A percentile compares a stretch with the other conserved stretches of the same genome.
These are phyloP conservation scores for Sternarchorhynchus goeldii DNA, from an alignment of 2,797 vertebrate genomes.

Conservation along the genomic window DNA sequence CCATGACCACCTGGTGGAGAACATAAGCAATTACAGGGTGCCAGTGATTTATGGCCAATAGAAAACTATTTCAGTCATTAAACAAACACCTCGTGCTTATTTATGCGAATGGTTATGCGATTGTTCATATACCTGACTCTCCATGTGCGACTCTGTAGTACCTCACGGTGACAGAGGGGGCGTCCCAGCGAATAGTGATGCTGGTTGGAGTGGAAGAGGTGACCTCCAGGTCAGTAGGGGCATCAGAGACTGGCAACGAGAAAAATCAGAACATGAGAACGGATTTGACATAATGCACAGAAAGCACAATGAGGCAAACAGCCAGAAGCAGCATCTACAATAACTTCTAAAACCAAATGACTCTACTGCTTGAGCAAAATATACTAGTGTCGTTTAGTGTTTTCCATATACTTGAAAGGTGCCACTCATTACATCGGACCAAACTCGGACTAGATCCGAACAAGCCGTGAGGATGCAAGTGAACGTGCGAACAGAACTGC, in stretches of 20 bases:
- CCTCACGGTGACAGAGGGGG: conserved; percentile 92
- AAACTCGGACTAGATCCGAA: not conserved
- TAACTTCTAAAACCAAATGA: not conserved
- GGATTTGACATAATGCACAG: not conserved
- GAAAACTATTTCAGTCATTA: too few relatives aligned
- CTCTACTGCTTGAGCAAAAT: not conserved
- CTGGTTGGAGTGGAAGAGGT: conserved; percentile 83
- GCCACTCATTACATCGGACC: not conserved
- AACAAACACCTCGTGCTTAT: too few relatives aligned
- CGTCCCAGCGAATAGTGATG: conserved; percentile 88
- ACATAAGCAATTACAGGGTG: not conserved
- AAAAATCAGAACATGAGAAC: not conserved
- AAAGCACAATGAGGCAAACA: not conserved
- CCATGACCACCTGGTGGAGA: conserved; percentile 79
- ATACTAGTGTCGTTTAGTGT: not conserved
- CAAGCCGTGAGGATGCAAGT: not conserved
- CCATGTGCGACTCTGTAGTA: conserved; percentile 94
- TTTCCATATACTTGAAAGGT: not conserved
- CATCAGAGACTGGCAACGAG: conserved; percentile 85
- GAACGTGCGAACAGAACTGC: not conserved
- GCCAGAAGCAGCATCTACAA: not conserved
- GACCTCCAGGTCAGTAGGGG: conserved; percentile 90
- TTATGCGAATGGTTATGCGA: too few relatives aligned
- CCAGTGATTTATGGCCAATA: too few relatives aligned
- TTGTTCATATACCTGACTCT: conserved; percentile 79